Evolutionary conservation across 2,797 vertebrate species (phyloP).

Genomic region (Notolepis coatsorum): DNA sequence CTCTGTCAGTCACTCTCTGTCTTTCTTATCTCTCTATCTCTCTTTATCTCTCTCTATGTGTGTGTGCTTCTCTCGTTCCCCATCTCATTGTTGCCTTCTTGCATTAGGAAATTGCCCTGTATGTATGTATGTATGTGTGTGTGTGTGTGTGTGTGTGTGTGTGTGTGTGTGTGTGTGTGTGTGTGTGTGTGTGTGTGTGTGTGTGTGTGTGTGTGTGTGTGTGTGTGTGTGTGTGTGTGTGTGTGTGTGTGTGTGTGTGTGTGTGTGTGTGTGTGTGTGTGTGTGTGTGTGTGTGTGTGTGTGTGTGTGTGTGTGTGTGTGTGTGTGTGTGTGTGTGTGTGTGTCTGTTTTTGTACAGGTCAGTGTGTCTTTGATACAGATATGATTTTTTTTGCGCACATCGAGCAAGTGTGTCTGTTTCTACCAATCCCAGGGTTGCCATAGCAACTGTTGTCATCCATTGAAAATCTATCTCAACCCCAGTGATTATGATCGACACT

Average conservation of each 20-base stretch:
- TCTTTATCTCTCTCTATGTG: conserved; percentile 19
- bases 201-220: background rate
- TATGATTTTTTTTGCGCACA: too few relatives aligned
- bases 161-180: background rate
- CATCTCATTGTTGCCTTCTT: conserved; percentile 15
- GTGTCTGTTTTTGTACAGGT: background rate
- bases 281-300: background rate
- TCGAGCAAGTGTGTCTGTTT: background rate
- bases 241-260: too few relatives aligned
- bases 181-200: conserved; percentile 4
- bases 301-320: conserved; percentile 4
- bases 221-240: background rate
- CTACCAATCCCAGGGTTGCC: background rate
- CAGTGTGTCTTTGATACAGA: too few relatives aligned
- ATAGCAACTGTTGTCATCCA: background rate
- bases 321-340: background rate
- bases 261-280: conserved; percentile 5
- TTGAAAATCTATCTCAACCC: background rate
- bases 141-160: conserved; percentile 5
- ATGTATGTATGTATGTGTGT: background rate
- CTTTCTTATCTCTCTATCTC: conserved; percentile 27
- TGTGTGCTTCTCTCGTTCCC: conserved; percentile 11
- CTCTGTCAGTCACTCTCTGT: conserved; percentile 8
- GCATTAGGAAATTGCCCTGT: background rate
- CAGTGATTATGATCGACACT: background rate